phyloP scores from a whole-genome alignment of 1,140 invertebrate genomes.

The Lysiphlebus fabarum region DNA sequence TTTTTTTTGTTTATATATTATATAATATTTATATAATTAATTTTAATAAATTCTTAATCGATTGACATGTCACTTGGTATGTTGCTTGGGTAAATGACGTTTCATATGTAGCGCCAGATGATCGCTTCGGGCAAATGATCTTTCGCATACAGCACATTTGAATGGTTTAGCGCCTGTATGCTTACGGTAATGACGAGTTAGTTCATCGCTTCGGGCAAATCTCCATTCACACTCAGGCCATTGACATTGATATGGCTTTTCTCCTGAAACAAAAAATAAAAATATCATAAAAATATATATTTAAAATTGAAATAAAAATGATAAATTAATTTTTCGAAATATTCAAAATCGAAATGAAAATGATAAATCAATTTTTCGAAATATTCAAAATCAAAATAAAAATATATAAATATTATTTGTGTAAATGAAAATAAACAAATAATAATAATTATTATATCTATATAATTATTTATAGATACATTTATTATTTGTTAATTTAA shows the following conservation, averaged over 20 bases:
- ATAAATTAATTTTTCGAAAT: too few species aligned
- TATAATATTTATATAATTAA: too few species aligned
- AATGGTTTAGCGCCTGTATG: conserved; percentile 97
- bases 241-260: conserved; percentile 94
- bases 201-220: conserved; percentile 94
- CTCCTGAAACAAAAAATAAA: conserved; percentile 72
- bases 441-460: too few species aligned
- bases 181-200: conserved; percentile 95
- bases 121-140: conserved; percentile 92
- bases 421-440: too few species aligned
- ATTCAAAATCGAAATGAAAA: too few species aligned
- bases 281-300: conserved; percentile 16
- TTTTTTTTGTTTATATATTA: too few species aligned
- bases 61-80: conserved; percentile 48
- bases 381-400: too few species aligned
- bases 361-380: too few species aligned
- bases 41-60: background rate
- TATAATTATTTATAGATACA: too few species aligned
- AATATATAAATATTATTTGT: too few species aligned
- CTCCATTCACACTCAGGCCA: conserved; percentile 95
- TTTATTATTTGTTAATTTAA: too few species aligned
- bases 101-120: conserved; percentile 97
- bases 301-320: too few species aligned
- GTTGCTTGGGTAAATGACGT: conserved; percentile 80
- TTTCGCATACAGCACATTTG: conserved; percentile 91